Percentiles rank a stretch among this genome's conserved stretches.
phyloP scores from a whole-genome alignment of 2,888 invertebrate species.

The Chalcis sispes region DNA sequence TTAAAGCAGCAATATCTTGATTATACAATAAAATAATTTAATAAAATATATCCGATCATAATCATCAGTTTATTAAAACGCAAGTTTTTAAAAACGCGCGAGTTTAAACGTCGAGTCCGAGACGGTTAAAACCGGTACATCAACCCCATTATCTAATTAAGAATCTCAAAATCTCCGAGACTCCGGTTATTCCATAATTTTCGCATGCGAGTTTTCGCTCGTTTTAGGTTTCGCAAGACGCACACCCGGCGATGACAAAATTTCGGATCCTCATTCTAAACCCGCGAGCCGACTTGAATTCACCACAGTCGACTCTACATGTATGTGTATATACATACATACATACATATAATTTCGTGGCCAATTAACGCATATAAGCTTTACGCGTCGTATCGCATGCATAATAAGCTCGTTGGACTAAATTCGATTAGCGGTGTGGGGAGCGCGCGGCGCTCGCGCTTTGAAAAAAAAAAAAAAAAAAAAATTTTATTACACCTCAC shows the following conservation, averaged over 20 bases:
- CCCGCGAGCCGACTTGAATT: too few relatives aligned
- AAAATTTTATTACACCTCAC: too few relatives aligned
- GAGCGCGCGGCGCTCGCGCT: conserved; percentile 11
- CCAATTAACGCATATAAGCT: conserved; percentile 53
- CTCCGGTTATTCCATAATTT: conserved; percentile 24
- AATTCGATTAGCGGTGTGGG: conserved; percentile 55
- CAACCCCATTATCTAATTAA: conserved; percentile 23
- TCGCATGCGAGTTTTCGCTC: conserved; percentile 25
- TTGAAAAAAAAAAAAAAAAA: not conserved
- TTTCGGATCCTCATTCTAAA: too few relatives aligned
- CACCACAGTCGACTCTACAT: too few relatives aligned
- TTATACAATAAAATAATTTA: too few relatives aligned
- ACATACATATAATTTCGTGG: conserved; percentile 6
- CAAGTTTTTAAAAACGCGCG: too few relatives aligned
- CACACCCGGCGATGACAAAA: not conserved
- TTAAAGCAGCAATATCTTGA: too few relatives aligned
- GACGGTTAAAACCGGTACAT: too few relatives aligned
- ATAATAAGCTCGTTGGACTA: conserved; percentile 58
- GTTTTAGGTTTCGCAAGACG: not conserved
- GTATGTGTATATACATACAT: not conserved
- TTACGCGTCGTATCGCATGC: conserved; percentile 44
- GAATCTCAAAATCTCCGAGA: not conserved
- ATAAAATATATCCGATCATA: too few relatives aligned
- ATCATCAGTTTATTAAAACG: too few relatives aligned
- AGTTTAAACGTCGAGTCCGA: too few relatives aligned